Base-by-base conservation (phyloP, 2,888 invertebrate species). In the Amitus sp. region DNA sequence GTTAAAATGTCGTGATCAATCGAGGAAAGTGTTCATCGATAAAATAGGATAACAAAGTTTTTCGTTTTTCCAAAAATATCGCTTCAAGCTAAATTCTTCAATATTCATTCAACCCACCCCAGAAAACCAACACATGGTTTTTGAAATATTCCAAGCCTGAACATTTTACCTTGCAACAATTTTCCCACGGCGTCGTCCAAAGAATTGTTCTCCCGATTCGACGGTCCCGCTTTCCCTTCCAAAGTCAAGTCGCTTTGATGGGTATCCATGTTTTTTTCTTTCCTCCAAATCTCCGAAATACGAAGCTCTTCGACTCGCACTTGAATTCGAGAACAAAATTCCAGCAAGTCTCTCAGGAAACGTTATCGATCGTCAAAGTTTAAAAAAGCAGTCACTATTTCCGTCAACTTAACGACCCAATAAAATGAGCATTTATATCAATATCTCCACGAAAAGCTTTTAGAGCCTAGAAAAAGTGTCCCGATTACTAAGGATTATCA, bases 131-230 rank as follows among this genome's bases (percentile, higher is more conserved):
- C 4, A 27, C 27, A 27, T 6, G 9, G 9, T 33, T 4, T 12
- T 33, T 9, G n/a, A 33, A 33, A 33, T n/a, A 33, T n/a, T n/a
- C 9, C 9, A 33, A 33, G 12, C 2, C 33, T n/a, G 3, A 5
- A 33, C 12, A 33, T 12, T 33, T 43, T 23, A 81, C 81, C 81
- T 77, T 81, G 79, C 13, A 82, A 69, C 23, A 82, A 65, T 50
- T 82, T 81, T 42, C 79, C 81, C 5, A 82, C 81, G 2, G 80
- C 81, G 48, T 81, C 81, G 50, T 81, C 81, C 58, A 82, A 62
- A 4, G 76, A 61, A 55, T 54, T 76, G 27, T 68, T 59, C 23
- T 76, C 74, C 15, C 69, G 55, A 60, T 46, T 63, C 10, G 77
- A 75, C 1, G 76, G 58, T 15, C 73, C 71, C 1, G 73, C 66